Conservation (phyloP, 2,113 vertebrate species). For the Psittacula cyanocephala region DNA sequence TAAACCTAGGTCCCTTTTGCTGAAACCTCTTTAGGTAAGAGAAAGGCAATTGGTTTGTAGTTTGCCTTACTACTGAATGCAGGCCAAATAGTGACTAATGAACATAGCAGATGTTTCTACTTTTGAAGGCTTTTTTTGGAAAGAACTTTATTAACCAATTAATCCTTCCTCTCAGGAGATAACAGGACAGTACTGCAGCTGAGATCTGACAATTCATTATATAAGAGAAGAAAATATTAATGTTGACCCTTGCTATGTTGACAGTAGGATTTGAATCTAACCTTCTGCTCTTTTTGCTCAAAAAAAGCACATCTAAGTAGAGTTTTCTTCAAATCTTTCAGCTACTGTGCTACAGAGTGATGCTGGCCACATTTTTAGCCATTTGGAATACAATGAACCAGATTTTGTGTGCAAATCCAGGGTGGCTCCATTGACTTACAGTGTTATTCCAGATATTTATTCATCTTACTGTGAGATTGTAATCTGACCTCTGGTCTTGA, state of each 20-base stretch:
- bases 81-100: slow-evolving; percentile 59
- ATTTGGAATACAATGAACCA: not conserved
- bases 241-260: not conserved
- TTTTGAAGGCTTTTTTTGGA: slow-evolving; percentile 48
- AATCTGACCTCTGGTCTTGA: not conserved
- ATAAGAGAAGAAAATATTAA: slow-evolving; percentile 17
- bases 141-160: slow-evolving; percentile 41
- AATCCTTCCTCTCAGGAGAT: slow-evolving; percentile 52
- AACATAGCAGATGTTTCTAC: slow-evolving; percentile 59
- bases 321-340: not conserved
- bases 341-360: not conserved
- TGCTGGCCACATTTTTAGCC: not conserved
- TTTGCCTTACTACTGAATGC: slow-evolving; percentile 25
- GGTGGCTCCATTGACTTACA: not conserved
- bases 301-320: not conserved
- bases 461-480: not conserved
- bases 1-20: not conserved
- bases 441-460: not conserved
- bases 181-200: not conserved
- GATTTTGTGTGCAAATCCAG: not conserved
- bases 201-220: slow-evolving; percentile 47
- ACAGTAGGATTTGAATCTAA: slow-evolving; percentile 7
- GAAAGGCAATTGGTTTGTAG: not conserved
- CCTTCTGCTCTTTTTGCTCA: not conserved
- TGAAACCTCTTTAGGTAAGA: slow-evolving; percentile 4